Conservation (phyloP, 2,888 invertebrate species). For the Dascillus cervinus region DNA sequence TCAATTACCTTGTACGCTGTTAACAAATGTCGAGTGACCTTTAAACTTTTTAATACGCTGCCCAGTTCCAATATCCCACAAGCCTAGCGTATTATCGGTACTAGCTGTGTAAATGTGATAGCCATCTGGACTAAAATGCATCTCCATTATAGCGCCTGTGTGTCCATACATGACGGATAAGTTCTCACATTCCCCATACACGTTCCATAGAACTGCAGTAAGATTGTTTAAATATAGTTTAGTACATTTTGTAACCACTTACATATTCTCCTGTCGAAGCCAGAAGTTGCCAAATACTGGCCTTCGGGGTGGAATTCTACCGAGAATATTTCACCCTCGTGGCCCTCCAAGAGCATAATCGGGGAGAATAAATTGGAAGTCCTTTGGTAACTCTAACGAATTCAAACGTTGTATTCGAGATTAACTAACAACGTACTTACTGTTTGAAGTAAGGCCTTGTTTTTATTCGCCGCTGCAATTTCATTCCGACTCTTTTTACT, state of each 20-base stretch:
- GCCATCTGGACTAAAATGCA: slow-evolving; percentile 81
- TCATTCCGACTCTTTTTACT: slow-evolving; percentile 67
- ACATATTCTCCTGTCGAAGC: slow-evolving; percentile 94
- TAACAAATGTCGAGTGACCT: slow-evolving; percentile 72
- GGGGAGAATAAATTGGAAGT: slow-evolving; percentile 87
- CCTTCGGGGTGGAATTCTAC: slow-evolving; percentile 96
- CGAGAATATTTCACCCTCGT: slow-evolving; percentile 92
- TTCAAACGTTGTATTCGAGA: too few species aligned
- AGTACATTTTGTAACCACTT: too few species aligned
- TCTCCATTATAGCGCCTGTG: slow-evolving; percentile 90
- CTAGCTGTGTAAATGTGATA: slow-evolving; percentile 82
- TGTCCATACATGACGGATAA: slow-evolving; percentile 90
- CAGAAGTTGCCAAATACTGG: slow-evolving; percentile 85
- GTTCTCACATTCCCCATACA: slow-evolving; percentile 97
- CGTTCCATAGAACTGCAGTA: slow-evolving; percentile 83
- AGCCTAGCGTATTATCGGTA: slow-evolving; percentile 88
- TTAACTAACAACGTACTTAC: too few species aligned
- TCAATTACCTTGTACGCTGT: slow-evolving; percentile 63
- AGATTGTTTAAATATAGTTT: neutral
- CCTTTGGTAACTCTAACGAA: slow-evolving; percentile 65
- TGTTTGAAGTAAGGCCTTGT: slow-evolving; percentile 66
- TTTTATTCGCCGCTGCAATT: slow-evolving; percentile 59
- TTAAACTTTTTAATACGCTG: slow-evolving; percentile 83
- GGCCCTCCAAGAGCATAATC: slow-evolving; percentile 93
- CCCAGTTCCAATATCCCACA: slow-evolving; percentile 92